Conservation (phyloP, 2,797 vertebrate species). For the Siniperca obscura region DNA sequence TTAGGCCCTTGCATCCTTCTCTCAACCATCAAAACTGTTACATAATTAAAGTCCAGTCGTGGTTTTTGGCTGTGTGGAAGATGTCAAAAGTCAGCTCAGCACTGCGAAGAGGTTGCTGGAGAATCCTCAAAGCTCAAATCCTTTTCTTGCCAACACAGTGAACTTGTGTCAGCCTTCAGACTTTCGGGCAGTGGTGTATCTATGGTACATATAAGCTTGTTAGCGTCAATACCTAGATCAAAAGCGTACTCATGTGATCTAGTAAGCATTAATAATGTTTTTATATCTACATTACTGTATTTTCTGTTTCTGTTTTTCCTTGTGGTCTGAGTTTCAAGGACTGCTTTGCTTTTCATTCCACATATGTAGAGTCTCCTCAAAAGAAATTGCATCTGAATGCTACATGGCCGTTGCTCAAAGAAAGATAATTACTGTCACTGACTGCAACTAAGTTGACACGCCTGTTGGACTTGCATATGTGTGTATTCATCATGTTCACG, state of each 20-base stretch:
- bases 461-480: conserved; percentile 41
- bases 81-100: conserved; percentile 49
- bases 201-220: neutral
- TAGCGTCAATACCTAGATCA: conserved; percentile 2
- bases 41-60: conserved; percentile 34
- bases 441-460: conserved; percentile 37
- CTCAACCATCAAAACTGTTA: conserved; percentile 18
- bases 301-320: neutral
- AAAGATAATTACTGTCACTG: conserved; percentile 60
- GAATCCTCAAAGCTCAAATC: conserved; percentile 44
- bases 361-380: conserved; percentile 1
- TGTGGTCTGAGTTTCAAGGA: neutral
- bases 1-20: conserved; percentile 18
- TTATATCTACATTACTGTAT: neutral
- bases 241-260: neutral
- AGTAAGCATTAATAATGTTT: neutral
- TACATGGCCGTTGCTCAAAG: conserved; percentile 47
- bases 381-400: conserved; percentile 32
- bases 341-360: conserved; percentile 2
- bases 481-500: conserved; percentile 29
- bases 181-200: conserved; percentile 19
- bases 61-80: conserved; percentile 15
- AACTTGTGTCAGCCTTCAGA: conserved; percentile 33
- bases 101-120: conserved; percentile 9
- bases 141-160: conserved; percentile 31